phyloP scores from a whole-genome alignment of 2,797 vertebrate species.

The Anguilla anguilla region DNA sequence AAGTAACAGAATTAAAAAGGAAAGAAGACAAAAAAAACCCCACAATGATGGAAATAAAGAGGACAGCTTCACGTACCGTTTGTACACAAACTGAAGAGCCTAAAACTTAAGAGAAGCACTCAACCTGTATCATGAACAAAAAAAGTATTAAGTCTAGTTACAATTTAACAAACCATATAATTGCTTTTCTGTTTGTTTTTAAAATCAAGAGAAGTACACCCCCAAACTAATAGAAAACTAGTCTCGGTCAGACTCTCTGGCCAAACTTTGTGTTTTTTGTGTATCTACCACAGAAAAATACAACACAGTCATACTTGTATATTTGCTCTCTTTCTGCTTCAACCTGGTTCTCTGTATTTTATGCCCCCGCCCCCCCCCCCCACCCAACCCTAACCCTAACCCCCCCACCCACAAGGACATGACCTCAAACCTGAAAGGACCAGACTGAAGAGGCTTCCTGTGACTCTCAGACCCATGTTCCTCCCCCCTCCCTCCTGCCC shows the following conservation, averaged over 20 bases:
- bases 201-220: slow-evolving; percentile 55
- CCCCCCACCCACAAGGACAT: not conserved
- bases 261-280: not conserved
- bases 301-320: slow-evolving; percentile 15
- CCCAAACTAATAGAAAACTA: slow-evolving; percentile 60
- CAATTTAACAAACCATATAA: slow-evolving; percentile 43
- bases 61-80: slow-evolving; percentile 2
- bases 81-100: slow-evolving; percentile 8
- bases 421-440: not conserved
- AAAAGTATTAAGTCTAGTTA: slow-evolving; percentile 47
- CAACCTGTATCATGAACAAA: not conserved
- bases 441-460: not conserved
- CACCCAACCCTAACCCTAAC: not conserved
- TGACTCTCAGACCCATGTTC: not conserved
- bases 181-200: slow-evolving; percentile 40
- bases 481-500: not conserved
- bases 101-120: slow-evolving; percentile 15
- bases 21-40: not conserved
- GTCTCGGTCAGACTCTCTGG: slow-evolving; percentile 35
- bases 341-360: not conserved
- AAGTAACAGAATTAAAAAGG: slow-evolving; percentile 37
- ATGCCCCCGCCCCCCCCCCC: not conserved
- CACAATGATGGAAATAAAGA: not conserved
- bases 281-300: slow-evolving; percentile 20
- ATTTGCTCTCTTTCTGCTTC: not conserved